phyloP scores from a whole-genome alignment of 1,140 invertebrate genomes.

The Ostrea denselamellosa region DNA sequence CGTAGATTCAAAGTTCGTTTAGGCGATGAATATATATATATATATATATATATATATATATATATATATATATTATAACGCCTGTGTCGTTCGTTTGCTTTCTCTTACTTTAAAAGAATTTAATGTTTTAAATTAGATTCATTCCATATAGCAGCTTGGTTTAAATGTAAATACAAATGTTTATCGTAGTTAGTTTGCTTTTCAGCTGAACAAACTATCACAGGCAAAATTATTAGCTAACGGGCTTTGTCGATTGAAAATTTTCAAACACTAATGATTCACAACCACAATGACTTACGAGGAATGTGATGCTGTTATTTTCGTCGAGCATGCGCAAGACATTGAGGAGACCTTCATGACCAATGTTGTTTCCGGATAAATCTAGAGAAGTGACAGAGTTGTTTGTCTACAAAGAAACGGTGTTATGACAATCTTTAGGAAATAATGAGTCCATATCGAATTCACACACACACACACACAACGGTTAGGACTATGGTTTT shows the following conservation, averaged over 20 bases:
- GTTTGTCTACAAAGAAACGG: constrained; percentile 38
- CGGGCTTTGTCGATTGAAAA: background rate
- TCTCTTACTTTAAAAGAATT: no score
- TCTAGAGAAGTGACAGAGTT: constrained; percentile 31
- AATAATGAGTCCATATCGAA: background rate
- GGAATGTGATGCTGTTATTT: constrained; percentile 35
- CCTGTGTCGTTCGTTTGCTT: background rate
- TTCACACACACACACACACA: background rate
- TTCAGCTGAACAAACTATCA: constrained; percentile 18
- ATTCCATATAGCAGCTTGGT: background rate
- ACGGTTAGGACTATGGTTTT: no score
- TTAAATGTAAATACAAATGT: background rate
- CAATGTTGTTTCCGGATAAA: constrained; percentile 45
- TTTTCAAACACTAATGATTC: background rate
- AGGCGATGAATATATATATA: background rate
- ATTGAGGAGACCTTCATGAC: constrained; percentile 40
- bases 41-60: background rate
- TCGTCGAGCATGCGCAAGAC: constrained; percentile 46
- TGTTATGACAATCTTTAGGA: no score
- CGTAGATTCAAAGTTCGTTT: background rate
- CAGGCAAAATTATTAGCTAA: background rate
- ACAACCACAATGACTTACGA: constrained; percentile 35
- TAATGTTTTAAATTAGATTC: background rate
- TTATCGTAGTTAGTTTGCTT: background rate
- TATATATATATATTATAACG: background rate